Conservation (phyloP, 2,113 vertebrate species). For the Caranx ignobilis region DNA sequence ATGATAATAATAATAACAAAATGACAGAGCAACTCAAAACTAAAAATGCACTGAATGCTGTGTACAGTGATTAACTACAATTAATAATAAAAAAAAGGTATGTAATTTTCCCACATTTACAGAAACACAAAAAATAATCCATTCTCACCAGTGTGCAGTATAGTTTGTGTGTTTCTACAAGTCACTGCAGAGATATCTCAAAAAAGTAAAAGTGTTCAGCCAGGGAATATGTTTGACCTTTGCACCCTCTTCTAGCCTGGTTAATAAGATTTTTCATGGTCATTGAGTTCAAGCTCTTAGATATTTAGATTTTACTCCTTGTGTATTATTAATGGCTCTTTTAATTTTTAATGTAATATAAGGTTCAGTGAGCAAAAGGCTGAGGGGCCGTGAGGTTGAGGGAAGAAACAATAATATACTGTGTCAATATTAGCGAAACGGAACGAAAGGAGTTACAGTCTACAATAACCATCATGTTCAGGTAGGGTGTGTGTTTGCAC, state of each 20-base stretch:
- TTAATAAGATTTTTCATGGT: constrained; percentile 9
- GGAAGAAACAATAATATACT: constrained; percentile 24
- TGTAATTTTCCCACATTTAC: no score
- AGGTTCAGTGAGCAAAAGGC: constrained; percentile 41
- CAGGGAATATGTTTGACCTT: no score
- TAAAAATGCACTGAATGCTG: no score
- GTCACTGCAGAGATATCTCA: no score
- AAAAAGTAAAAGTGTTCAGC: no score
- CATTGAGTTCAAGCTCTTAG: constrained; percentile 28
- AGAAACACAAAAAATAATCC: no score
- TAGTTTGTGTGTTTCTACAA: no score
- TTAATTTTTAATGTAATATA: constrained; percentile 61
- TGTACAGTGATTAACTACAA: no score
- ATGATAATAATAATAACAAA: no score
- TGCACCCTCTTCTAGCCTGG: background rate
- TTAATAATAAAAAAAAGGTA: no score
- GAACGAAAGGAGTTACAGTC: background rate
- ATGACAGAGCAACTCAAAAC: no score
- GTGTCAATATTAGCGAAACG: constrained; percentile 21
- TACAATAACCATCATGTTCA: constrained; percentile 10
- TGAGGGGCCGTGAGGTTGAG: background rate
- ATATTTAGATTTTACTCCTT: constrained; percentile 47
- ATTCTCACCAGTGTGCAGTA: no score
- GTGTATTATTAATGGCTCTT: constrained; percentile 64
- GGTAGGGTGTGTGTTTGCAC: background rate